Evolutionary conservation across 2,113 vertebrate species (phyloP).

Genomic region (Agapornis roseicollis): DNA sequence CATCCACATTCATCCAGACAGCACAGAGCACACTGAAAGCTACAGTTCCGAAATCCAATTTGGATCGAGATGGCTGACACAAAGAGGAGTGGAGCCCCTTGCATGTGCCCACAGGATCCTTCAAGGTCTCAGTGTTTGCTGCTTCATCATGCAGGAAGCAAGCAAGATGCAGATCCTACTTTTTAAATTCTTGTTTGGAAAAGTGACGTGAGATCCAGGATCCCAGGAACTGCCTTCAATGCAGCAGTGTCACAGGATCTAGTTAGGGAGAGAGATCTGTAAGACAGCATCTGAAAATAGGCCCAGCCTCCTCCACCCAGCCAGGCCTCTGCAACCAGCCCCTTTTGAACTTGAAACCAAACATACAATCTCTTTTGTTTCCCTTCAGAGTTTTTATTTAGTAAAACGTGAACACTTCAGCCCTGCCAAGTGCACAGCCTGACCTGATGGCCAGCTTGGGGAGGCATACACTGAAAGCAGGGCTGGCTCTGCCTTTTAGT

Average conservation of each 20-base stretch:
- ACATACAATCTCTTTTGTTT: background rate
- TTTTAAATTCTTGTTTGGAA: background rate
- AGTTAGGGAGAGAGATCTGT: background rate
- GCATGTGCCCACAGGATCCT: background rate
- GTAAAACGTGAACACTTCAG: background rate
- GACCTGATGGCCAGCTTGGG: background rate
- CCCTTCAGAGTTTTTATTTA: conserved; percentile 63
- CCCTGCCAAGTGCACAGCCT: conserved; percentile 8
- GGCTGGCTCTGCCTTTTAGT: conserved; percentile 45
- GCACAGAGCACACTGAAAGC: background rate
- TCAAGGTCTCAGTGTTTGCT: background rate
- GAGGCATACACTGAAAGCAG: conserved; percentile 31
- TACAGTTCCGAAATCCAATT: background rate
- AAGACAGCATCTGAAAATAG: background rate
- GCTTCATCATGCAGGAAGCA: background rate
- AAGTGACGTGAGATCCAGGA: background rate
- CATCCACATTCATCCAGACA: background rate
- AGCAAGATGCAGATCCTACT: background rate
- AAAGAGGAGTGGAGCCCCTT: background rate
- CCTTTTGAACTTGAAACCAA: conserved; percentile 6
- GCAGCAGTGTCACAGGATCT: background rate
- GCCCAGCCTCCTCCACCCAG: background rate
- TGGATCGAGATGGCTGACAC: background rate
- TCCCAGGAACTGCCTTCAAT: background rate
- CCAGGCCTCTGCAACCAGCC: background rate